Conservation (phyloP, 2,797 vertebrate genomes). For the Oreochromis mossambicus region DNA sequence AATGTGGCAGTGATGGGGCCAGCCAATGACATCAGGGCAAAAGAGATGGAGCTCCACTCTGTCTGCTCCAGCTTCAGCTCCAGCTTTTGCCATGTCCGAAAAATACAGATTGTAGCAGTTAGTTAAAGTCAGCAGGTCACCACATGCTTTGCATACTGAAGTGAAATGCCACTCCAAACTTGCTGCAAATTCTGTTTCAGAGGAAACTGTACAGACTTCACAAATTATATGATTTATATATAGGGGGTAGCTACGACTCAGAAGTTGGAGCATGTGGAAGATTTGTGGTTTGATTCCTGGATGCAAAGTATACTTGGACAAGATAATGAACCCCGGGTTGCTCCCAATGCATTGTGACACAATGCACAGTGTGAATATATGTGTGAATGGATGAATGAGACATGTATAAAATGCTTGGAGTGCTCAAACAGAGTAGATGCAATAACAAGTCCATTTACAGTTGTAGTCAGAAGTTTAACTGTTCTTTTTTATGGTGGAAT, state of each 20-base stretch:
- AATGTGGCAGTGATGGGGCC: neutral
- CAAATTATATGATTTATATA: neutral
- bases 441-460: neutral
- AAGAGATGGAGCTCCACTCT: constrained; percentile 13
- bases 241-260: neutral
- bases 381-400: neutral
- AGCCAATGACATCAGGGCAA: constrained; percentile 1
- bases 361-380: neutral
- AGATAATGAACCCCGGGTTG: neutral
- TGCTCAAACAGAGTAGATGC: neutral
- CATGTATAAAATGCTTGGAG: neutral
- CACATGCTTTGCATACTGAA: constrained; percentile 10
- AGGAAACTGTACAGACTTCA: neutral
- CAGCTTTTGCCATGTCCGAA: constrained; percentile 19
- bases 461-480: neutral
- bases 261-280: neutral
- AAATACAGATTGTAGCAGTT: constrained; percentile 19
- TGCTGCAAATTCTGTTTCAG: neutral
- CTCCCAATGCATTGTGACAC: neutral
- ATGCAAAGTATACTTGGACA: neutral
- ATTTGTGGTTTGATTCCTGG: neutral
- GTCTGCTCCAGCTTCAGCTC: neutral
- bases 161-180: neutral
- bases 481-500: neutral
- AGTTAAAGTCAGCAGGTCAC: constrained; percentile 14